Evolutionary conservation across 2,888 invertebrate species (phyloP).

Genomic region (Hymenopus coronatus): DNA sequence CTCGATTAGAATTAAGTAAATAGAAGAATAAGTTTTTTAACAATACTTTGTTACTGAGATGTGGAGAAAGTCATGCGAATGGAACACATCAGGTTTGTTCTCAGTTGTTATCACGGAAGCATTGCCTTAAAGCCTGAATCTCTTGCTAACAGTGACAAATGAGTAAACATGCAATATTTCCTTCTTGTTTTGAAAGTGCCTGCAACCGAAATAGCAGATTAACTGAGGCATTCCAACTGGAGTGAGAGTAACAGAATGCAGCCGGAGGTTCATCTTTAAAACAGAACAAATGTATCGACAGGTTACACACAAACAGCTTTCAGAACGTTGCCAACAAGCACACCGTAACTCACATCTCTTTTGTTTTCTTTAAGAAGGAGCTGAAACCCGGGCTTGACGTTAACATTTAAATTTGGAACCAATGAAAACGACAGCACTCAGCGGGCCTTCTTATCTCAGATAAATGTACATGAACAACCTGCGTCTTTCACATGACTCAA

Average conservation of each 20-base stretch:
- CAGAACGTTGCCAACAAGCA: not conserved
- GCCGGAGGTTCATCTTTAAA: not conserved
- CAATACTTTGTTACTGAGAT: no score
- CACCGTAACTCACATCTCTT: not conserved
- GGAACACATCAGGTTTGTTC: no score
- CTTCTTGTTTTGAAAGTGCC: not conserved
- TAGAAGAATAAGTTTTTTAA: no score
- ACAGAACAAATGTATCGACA: not conserved
- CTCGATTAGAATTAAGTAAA: no score
- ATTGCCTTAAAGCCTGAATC: no score
- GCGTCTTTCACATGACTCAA: no score
- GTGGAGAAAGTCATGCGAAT: no score
- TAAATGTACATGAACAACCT: not conserved
- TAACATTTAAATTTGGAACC: not conserved
- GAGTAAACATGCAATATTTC: no score
- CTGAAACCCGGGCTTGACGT: not conserved
- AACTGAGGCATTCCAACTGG: not conserved
- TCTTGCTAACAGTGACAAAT: no score
- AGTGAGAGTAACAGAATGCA: not conserved
- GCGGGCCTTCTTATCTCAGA: no score
- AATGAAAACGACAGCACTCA: not conserved
- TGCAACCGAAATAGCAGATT: not conserved
- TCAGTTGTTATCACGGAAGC: no score
- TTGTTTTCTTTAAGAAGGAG: not conserved
- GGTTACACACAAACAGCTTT: not conserved